Evolutionary conservation across 2,888 invertebrate genomes (phyloP), one percentile per base, ranked within the genome.

Genomic region (Lepidocyrtinus sp.): DNA sequence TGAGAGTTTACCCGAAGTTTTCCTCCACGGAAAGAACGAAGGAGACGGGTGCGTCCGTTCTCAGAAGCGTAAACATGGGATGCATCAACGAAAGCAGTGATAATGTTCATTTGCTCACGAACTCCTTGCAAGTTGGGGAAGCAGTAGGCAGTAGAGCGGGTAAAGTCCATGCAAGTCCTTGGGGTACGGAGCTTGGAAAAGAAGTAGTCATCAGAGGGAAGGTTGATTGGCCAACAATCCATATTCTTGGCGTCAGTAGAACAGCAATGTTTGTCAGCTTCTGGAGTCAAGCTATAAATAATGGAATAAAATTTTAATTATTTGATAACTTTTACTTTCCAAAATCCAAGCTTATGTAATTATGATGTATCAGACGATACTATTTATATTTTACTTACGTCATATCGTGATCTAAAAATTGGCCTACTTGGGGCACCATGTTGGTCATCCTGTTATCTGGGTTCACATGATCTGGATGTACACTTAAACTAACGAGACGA

Each of bases 361-460:
- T n/a, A n/a, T n/a, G n/a, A n/a, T n/a, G n/a, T n/a, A n/a, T n/a
- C n/a, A n/a, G n/a, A n/a, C n/a, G n/a, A n/a, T 62, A 17, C 22
- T 7, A 17, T 55, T 55, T n/a, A 19, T 22, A 22, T 36, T 62
- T n/a, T 36, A 70, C 67, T 75, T 75, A 80, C 71, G 87, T 87
- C 80, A 87, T 77, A 45, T 87, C 87, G 69, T 87, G 87, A 75
- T 87, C 87, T 69, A 84, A 63, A 72, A 84, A 83, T 45, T 84
- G 84, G 15, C 87, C 87, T 17, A 86, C 67, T 82, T 87, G 87
- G 7, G 84, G 85, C 25, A 87, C 85, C 85, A 87, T 85, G 67
- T 86, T 86, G 1, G 87, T 87, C 76, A 85, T 83, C 21, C 81
- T 68, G 45, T 71, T 71, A 46, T 87, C 87, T 1, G 86, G 84